A percentile compares a stretch with the other conserved stretches of the same genome.
Evolutionary conservation across 2,113 vertebrate genomes (phyloP).

Genomic region (Rhea americana): DNA sequence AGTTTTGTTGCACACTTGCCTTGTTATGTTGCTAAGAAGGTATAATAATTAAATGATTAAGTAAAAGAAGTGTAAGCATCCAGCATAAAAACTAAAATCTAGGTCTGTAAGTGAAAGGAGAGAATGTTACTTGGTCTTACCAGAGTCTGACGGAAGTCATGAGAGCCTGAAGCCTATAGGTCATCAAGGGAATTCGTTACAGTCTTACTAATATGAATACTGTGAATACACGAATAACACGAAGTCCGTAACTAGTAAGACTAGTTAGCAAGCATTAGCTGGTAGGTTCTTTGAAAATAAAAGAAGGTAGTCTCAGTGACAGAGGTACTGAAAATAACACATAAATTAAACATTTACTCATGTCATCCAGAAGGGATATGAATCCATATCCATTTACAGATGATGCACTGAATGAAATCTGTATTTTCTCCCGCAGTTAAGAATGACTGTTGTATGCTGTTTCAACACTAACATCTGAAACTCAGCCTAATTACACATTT

Average conservation of each 20-base stretch:
- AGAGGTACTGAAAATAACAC: neutral
- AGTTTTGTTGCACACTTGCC: neutral
- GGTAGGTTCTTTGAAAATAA: neutral
- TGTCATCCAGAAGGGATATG: rapidly evolving
- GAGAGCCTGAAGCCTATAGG: too few relatives aligned
- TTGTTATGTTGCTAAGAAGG: too few relatives aligned
- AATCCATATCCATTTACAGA: neutral
- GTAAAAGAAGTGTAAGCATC: neutral
- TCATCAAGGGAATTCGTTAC: neutral
- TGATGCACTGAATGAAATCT: neutral
- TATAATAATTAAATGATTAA: neutral
- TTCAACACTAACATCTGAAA: neutral
- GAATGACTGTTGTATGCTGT: neutral
- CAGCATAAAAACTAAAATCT: neutral
- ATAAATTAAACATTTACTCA: neutral
- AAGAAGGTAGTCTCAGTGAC: neutral
- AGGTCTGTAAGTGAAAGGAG: neutral
- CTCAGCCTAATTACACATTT: neutral
- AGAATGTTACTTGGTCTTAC: neutral
- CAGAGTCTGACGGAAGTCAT: too few relatives aligned
- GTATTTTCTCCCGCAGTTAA: neutral
- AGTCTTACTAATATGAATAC: neutral
- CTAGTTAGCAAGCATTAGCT: neutral
- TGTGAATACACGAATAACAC: too few relatives aligned
- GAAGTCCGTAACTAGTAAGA: neutral